Base-by-base conservation (phyloP, 1,140 invertebrate genomes). In the Gryllus bimaculatus region DNA sequence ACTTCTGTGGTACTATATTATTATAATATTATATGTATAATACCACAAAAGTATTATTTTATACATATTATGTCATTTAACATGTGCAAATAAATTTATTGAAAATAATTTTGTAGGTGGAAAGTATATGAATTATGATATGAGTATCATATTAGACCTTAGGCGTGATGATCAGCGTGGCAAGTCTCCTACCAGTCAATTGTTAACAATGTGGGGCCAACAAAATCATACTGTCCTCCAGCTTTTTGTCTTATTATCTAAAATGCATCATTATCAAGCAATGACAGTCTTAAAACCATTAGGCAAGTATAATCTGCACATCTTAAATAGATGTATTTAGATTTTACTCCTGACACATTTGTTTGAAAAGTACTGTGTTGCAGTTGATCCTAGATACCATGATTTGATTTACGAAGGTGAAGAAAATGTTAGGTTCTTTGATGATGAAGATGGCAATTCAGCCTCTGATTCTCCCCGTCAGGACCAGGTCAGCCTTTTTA, bases 201-300 rank as follows among this genome's bases (percentile, higher is more conserved):
- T 97, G 8, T 86, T 97, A 21, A 90, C 87, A 49, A 85, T 89
- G 77, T 97, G 94, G 94, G 92, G 93, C 8, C 89, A 92, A 81
- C 89, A 91, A 79, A 96, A 96, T 86, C 94, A 95, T 82, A 92
- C 91, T 20, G 90, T 95, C 5, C 84, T 90, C 75, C 92, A 95
- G 84, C 85, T 97, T 8, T 96, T 95, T 84, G 86, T 91, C 5
- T 83, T 93, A 26, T 87, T 94, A 7, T 91, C 85, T 39, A 86
- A 85, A 82, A 93, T 95, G 90, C 88, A 92, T 81, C 90, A 95
- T 82, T 91, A 91, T 82, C 88, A 91, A 81, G 92, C 91, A 6
- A 91, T 96, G 90, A 82, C 86, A 66, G 85, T 90, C 26, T 83
- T 96, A 3, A 89, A 90, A 83, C 83, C 87, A 49, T 91, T 90